These are phyloP conservation scores for Drosophila santomea DNA, from an alignment of 1,140 invertebrate genomes.

Conservation along the genomic window DNA sequence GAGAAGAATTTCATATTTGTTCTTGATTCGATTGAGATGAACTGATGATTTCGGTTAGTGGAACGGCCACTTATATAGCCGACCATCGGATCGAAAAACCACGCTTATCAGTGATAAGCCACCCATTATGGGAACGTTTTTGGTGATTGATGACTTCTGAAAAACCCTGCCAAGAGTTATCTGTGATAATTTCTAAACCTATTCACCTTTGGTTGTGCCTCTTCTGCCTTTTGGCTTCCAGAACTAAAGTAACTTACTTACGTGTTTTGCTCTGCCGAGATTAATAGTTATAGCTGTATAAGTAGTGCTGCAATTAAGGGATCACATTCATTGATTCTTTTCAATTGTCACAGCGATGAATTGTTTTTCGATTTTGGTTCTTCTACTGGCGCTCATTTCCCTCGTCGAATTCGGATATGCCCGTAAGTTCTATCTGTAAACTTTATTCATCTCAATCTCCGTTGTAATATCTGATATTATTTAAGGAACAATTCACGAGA, in stretches of 20 bases:
- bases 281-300: slow-evolving; percentile 14
- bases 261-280: too few species aligned
- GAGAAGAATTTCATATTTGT: slow-evolving; percentile 52
- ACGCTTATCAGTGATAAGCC: not conserved
- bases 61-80: not conserved
- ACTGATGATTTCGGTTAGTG: slow-evolving; percentile 14
- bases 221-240: slow-evolving; percentile 31
- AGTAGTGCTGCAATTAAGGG: slow-evolving; percentile 2
- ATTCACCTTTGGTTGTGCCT: not conserved
- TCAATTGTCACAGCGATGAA: slow-evolving; percentile 31
- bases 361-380: slow-evolving; percentile 23
- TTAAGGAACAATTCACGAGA: too few species aligned
- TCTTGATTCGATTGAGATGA: slow-evolving; percentile 10
- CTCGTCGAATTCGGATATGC: slow-evolving; percentile 4
- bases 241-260: slow-evolving; percentile 1
- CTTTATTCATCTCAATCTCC: fast-evolving
- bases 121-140: not conserved
- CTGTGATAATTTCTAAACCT: slow-evolving; percentile 15
- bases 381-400: slow-evolving; percentile 20
- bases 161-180: slow-evolving; percentile 27
- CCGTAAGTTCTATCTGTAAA: slow-evolving; percentile 2
- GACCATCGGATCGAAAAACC: too few species aligned
- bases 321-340: slow-evolving; percentile 21
- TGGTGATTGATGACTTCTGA: not conserved
- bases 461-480: not conserved